Conservation (phyloP, 2,113 vertebrate genomes). For the Atlantisia rogersi region DNA sequence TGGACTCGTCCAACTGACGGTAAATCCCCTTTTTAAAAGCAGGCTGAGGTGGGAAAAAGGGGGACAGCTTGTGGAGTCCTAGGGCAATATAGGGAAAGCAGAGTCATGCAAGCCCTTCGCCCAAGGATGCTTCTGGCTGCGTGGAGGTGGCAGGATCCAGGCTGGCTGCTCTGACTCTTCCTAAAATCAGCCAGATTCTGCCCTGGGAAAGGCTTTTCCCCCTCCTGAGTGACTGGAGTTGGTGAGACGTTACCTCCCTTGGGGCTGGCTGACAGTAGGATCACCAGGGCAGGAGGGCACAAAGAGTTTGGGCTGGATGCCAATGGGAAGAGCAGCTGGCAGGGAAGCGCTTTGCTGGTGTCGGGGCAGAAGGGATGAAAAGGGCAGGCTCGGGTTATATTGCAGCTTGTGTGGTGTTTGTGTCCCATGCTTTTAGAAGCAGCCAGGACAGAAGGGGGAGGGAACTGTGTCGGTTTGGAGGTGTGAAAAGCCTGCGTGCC, state of each 20-base stretch:
- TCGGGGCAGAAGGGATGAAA: not conserved
- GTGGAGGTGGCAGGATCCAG: not conserved
- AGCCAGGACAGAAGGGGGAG: not conserved
- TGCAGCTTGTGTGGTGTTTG: not conserved
- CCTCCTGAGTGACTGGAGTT: not conserved
- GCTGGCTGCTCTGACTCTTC: not conserved
- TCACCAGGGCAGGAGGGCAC: not conserved
- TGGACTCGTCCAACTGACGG: not conserved
- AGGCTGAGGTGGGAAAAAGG: not conserved
- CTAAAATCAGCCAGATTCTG: not conserved
- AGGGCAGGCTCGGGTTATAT: not conserved
- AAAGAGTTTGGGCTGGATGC: not conserved
- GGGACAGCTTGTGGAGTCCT: not conserved
- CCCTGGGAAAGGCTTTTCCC: not conserved
- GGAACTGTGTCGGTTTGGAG: not conserved
- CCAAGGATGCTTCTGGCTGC: not conserved
- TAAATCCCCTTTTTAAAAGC: not conserved
- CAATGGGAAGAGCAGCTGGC: not conserved
- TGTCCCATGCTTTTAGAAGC: not conserved
- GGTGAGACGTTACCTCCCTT: not conserved
- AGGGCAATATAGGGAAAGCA: not conserved
- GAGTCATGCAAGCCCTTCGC: not conserved
- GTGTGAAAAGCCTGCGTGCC: not conserved
- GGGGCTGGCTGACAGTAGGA: not conserved
- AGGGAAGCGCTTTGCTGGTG: not conserved